Evolutionary conservation across 2,888 invertebrate species (phyloP).

Genomic region (Chymomyza caudatula): DNA sequence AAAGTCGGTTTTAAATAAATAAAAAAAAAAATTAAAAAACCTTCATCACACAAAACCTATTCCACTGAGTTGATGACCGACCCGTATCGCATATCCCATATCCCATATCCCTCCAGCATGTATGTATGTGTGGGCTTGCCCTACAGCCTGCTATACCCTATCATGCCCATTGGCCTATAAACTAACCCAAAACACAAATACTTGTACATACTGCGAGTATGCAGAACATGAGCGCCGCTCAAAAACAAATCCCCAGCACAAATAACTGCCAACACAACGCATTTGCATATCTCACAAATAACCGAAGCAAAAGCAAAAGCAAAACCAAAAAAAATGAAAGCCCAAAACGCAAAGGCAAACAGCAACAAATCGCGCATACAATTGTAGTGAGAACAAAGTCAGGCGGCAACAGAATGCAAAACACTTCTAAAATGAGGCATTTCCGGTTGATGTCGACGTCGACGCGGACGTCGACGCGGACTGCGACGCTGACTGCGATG

Average conservation of each 20-base stretch:
- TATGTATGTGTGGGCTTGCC: background rate
- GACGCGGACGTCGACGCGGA: background rate
- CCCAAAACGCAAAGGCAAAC: background rate
- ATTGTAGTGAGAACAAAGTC: constrained; percentile 39
- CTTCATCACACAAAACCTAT: constrained; percentile 2
- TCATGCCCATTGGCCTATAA: constrained; percentile 41
- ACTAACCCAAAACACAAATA: constrained; percentile 72
- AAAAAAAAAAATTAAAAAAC: constrained; percentile 42
- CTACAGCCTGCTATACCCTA: background rate
- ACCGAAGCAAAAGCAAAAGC: constrained; percentile 38
- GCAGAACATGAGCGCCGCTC: constrained; percentile 55
- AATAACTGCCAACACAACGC: constrained; percentile 56
- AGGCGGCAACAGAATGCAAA: constrained; percentile 60
- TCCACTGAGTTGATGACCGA: background rate
- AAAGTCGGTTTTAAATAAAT: background rate
- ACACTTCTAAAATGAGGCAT: constrained; percentile 72
- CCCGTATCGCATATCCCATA: constrained; percentile 27
- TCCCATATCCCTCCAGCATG: background rate
- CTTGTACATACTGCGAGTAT: constrained; percentile 33
- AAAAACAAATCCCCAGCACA: constrained; percentile 67
- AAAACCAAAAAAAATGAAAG: constrained; percentile 11
- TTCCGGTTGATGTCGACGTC: constrained; percentile 63
- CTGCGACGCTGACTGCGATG: constrained; percentile 8
- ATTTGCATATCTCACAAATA: constrained; percentile 65
- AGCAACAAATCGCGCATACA: constrained; percentile 40